Conservation (phyloP, 2,797 vertebrate species). For the Corythornis leucogaster region DNA sequence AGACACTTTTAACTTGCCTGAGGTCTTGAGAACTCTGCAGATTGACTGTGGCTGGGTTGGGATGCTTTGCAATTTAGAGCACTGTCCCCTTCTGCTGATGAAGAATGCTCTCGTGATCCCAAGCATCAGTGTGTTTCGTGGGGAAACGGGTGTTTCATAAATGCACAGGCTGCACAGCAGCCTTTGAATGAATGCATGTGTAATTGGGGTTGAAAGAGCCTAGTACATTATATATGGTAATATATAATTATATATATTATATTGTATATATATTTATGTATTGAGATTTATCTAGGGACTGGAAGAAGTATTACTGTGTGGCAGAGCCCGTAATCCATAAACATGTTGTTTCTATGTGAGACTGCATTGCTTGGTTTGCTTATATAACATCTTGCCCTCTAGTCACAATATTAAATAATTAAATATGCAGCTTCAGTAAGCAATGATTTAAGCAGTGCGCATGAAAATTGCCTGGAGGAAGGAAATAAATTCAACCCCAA, state of each 20-base stretch:
- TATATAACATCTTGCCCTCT: constrained; percentile 65
- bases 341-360: neutral
- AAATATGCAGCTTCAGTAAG: constrained; percentile 72
- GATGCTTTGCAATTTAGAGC: neutral
- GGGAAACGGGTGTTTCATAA: neutral
- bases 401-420: constrained; percentile 76
- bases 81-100: neutral
- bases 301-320: neutral
- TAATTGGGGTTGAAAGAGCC: neutral
- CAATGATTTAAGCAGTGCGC: constrained; percentile 66
- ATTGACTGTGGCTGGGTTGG: neutral
- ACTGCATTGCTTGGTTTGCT: constrained; percentile 20
- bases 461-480: constrained; percentile 69
- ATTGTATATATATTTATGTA: neutral
- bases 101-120: neutral
- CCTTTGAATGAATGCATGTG: neutral
- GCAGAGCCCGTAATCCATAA: constrained; percentile 29
- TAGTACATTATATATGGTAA: neutral
- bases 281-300: neutral
- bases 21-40: neutral
- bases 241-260: neutral
- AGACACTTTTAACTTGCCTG: neutral
- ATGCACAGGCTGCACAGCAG: neutral
- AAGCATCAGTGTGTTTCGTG: neutral
- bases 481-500: constrained; percentile 66